Evolutionary conservation across 2,797 vertebrate species (phyloP).

Genomic region (Macrochelys suwanniensis): DNA sequence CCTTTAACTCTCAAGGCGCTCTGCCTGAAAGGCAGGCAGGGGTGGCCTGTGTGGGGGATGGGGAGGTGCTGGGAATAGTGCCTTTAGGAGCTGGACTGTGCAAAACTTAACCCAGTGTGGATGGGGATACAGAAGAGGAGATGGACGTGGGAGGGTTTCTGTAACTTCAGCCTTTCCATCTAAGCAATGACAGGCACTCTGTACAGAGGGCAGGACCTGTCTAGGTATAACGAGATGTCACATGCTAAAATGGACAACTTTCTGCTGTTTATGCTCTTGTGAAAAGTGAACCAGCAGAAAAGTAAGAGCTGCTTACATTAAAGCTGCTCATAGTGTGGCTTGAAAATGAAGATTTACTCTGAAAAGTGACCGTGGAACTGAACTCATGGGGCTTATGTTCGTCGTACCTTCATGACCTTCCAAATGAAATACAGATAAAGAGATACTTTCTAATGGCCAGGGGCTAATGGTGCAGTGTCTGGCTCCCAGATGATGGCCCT

Average conservation of each 20-base stretch:
- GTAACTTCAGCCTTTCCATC: rapidly evolving
- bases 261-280: background rate
- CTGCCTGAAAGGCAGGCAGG: conserved; percentile 53
- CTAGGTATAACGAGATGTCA: conserved; percentile 14
- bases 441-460: background rate
- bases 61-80: conserved; percentile 32
- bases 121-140: background rate
- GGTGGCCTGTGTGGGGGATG: background rate
- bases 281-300: background rate
- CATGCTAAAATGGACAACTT: conserved; percentile 25
- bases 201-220: conserved; percentile 32
- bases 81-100: background rate
- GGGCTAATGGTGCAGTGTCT: background rate
- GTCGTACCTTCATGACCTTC: background rate
- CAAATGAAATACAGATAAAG: background rate
- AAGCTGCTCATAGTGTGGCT: background rate
- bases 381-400: background rate
- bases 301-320: background rate
- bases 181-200: conserved; percentile 8
- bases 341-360: background rate
- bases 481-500: background rate
- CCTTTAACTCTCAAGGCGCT: conserved; percentile 42
- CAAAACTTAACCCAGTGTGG: background rate
- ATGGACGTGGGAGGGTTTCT: background rate
- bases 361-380: background rate